These are phyloP conservation scores for Perccottus glenii DNA, from an alignment of 2,113 vertebrate genomes.

Conservation along the genomic window DNA sequence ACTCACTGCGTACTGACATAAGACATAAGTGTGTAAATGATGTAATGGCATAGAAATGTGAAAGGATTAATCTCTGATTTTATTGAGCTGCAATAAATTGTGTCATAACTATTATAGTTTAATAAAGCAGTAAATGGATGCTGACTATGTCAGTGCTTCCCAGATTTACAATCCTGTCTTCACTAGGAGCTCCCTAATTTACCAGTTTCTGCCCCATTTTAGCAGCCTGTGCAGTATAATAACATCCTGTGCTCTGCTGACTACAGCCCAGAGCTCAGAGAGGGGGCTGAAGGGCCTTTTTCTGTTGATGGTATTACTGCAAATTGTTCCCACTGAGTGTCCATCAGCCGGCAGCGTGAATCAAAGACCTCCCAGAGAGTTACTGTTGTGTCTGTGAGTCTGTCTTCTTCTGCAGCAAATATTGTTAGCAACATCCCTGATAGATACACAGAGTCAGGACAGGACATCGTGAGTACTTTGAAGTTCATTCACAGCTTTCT, in stretches of 20 bases:
- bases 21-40: background rate
- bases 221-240: conserved; percentile 36
- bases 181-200: conserved; percentile 29
- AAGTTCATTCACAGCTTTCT: conserved; percentile 34
- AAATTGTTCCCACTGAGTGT: conserved; percentile 42
- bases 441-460: background rate
- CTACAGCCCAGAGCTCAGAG: conserved; percentile 29
- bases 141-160: conserved; percentile 16
- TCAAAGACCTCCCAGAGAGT: conserved; percentile 59
- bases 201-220: conserved; percentile 33
- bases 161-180: conserved; percentile 40
- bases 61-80: conserved; percentile 13
- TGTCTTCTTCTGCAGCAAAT: conserved; percentile 26
- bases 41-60: background rate
- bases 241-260: conserved; percentile 26
- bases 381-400: conserved; percentile 27
- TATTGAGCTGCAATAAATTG: conserved; percentile 8
- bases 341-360: conserved; percentile 36
- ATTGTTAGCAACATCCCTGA: conserved; percentile 4
- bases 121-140: conserved; percentile 19
- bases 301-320: conserved; percentile 32
- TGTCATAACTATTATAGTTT: background rate
- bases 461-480: conserved; percentile 20
- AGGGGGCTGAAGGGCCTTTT: conserved; percentile 44
- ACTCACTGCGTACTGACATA: background rate